These are phyloP conservation scores for Papilio gigon DNA, from an alignment of 2,888 invertebrate genomes.

Conservation along the genomic window DNA sequence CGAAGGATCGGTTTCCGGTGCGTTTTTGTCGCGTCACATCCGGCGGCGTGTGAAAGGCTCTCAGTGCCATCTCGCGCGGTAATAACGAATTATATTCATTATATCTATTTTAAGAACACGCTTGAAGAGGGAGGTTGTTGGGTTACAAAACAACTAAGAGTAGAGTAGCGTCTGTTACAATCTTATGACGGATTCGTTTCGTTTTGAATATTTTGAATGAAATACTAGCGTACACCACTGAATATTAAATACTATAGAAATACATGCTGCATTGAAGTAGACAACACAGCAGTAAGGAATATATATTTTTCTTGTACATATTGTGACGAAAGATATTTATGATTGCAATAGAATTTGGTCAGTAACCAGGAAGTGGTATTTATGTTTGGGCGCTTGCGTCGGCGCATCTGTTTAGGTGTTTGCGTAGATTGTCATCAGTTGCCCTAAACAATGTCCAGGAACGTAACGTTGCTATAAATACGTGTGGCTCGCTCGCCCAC, in stretches of 20 bases:
- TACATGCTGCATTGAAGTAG: too few species aligned
- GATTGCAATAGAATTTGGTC: background rate
- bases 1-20: slow-evolving; percentile 26
- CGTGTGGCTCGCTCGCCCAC: slow-evolving; percentile 23
- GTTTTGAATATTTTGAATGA: background rate
- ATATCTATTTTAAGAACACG: slow-evolving; percentile 35
- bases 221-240: too few species aligned
- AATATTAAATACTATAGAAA: too few species aligned
- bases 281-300: too few species aligned
- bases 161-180: background rate
- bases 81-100: slow-evolving; percentile 29
- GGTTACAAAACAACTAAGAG: background rate
- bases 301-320: too few species aligned
- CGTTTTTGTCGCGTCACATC: slow-evolving; percentile 23
- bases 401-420: background rate
- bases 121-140: slow-evolving; percentile 11
- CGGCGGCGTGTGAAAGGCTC: slow-evolving; percentile 35
- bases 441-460: slow-evolving; percentile 20
- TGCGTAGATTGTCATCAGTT: slow-evolving; percentile 6
- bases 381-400: background rate
- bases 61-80: slow-evolving; percentile 10
- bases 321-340: too few species aligned
- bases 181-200: background rate
- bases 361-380: background rate
- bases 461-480: slow-evolving; percentile 32